Evolutionary conservation across 2,888 invertebrate species (phyloP).

Genomic region (Heliconius charithonia): DNA sequence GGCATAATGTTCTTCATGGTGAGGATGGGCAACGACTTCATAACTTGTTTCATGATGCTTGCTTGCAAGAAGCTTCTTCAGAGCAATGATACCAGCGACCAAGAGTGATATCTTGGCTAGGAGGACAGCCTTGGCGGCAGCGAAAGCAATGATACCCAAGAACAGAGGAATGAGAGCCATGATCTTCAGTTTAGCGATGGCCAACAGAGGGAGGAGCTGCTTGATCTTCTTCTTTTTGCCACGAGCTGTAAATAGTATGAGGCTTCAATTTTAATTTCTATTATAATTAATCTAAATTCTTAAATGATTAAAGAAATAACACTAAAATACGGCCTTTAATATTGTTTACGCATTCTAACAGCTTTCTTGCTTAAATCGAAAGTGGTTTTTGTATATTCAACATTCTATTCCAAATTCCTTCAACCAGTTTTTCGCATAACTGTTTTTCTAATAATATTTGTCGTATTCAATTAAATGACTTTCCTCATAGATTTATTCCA

Average conservation of each 20-base stretch:
- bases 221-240: constrained; percentile 92
- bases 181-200: constrained; percentile 90
- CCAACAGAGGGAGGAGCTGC: constrained; percentile 88
- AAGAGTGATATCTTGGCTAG: constrained; percentile 92
- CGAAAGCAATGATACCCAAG: constrained; percentile 88
- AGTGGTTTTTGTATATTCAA: constrained; percentile 36
- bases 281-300: background rate
- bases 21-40: constrained; percentile 89
- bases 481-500: too few relatives aligned
- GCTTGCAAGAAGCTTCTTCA: constrained; percentile 88
- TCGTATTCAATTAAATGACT: background rate
- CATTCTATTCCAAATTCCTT: constrained; percentile 41
- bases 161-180: constrained; percentile 90
- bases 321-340: background rate
- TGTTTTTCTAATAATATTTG: constrained; percentile 3
- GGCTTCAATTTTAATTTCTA: background rate
- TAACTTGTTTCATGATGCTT: constrained; percentile 88
- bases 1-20: constrained; percentile 82
- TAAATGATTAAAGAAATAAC: background rate
- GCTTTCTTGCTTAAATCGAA: constrained; percentile 40
- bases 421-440: constrained; percentile 36
- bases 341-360: constrained; percentile 2
- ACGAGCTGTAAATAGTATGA: constrained; percentile 82
- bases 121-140: constrained; percentile 93
- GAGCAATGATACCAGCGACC: constrained; percentile 88